Evolutionary conservation across 2,113 vertebrate species (phyloP).

Genomic region (Lophochroa leadbeateri): DNA sequence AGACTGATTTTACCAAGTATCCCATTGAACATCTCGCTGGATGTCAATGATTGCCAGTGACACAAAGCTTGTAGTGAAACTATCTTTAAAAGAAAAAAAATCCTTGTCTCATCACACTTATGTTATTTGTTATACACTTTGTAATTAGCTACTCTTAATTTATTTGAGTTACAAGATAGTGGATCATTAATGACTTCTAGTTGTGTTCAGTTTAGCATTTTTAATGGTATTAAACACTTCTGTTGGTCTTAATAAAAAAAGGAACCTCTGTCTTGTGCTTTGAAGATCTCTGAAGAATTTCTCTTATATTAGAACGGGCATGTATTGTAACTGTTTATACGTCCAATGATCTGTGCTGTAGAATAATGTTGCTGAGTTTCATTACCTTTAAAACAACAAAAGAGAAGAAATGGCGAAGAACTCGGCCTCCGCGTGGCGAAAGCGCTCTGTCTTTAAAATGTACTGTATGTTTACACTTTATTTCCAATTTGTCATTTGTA

Average conservation of each 20-base stretch:
- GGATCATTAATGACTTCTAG: constrained; percentile 78
- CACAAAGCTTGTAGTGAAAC: constrained; percentile 75
- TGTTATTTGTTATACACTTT: constrained; percentile 74
- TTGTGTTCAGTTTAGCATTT: constrained; percentile 75
- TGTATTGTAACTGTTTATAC: constrained; percentile 80
- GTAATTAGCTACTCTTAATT: constrained; percentile 79
- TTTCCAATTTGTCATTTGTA: constrained; percentile 72
- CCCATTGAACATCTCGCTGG: constrained; percentile 74
- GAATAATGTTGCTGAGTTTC: constrained; percentile 72
- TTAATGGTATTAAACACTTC: constrained; percentile 80
- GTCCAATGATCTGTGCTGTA: constrained; percentile 79
- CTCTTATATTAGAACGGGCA: constrained; percentile 77
- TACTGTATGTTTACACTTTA: constrained; percentile 81
- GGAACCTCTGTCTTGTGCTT: constrained; percentile 79
- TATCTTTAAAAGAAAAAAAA: constrained; percentile 43
- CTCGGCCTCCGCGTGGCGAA: constrained; percentile 68
- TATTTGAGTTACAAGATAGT: constrained; percentile 79
- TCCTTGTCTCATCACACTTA: constrained; percentile 73
- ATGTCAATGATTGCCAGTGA: constrained; percentile 77
- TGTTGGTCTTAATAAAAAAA: constrained; percentile 76
- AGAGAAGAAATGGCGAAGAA: constrained; percentile 63
- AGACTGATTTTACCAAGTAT: constrained; percentile 73
- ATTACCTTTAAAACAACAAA: constrained; percentile 33
- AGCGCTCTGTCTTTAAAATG: constrained; percentile 75
- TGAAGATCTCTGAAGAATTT: constrained; percentile 80